phyloP scores from a whole-genome alignment of 1,140 invertebrate species.

The Archegozetes longisetosus region DNA sequence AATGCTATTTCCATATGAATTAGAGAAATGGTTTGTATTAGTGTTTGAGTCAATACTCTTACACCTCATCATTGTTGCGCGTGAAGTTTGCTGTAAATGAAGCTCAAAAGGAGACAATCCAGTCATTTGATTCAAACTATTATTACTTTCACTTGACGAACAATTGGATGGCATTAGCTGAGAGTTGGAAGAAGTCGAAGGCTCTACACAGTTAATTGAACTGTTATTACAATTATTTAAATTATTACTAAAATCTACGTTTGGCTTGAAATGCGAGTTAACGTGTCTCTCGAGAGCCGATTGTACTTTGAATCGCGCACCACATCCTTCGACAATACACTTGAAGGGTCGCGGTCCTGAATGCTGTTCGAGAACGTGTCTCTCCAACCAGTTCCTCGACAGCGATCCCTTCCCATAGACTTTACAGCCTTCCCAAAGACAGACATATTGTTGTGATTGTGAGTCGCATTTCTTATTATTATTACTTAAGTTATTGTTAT shows the following conservation, averaged over 20 bases:
- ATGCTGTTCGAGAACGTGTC: slow-evolving; percentile 76
- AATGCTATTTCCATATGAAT: background rate
- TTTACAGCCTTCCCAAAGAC: slow-evolving; percentile 82
- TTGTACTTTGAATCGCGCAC: slow-evolving; percentile 75
- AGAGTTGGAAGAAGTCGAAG: slow-evolving; percentile 17
- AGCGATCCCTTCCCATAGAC: slow-evolving; percentile 80
- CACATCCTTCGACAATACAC: slow-evolving; percentile 86
- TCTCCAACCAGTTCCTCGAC: slow-evolving; percentile 76
- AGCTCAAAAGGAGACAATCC: slow-evolving; percentile 3
- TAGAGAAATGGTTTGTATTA: background rate
- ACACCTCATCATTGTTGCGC: background rate
- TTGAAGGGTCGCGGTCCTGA: slow-evolving; percentile 78
- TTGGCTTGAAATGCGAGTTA: slow-evolving; percentile 64
- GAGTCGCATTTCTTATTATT: background rate
- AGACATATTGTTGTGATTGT: slow-evolving; percentile 35
- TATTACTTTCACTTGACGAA: slow-evolving; percentile 28
- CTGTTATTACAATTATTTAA: slow-evolving; percentile 28
- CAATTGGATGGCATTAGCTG: slow-evolving; percentile 24
- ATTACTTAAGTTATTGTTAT: background rate
- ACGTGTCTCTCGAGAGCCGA: slow-evolving; percentile 75
- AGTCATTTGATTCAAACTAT: background rate
- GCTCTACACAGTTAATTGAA: background rate
- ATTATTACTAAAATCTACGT: slow-evolving; percentile 31
- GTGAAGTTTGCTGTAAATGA: slow-evolving; percentile 21
- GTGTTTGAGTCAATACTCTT: background rate